Percentiles rank a stretch among this genome's conserved stretches.
These are phyloP conservation scores for Lordiphosa collinella DNA, from an alignment of 1,140 invertebrate species.

Conservation along the genomic window DNA sequence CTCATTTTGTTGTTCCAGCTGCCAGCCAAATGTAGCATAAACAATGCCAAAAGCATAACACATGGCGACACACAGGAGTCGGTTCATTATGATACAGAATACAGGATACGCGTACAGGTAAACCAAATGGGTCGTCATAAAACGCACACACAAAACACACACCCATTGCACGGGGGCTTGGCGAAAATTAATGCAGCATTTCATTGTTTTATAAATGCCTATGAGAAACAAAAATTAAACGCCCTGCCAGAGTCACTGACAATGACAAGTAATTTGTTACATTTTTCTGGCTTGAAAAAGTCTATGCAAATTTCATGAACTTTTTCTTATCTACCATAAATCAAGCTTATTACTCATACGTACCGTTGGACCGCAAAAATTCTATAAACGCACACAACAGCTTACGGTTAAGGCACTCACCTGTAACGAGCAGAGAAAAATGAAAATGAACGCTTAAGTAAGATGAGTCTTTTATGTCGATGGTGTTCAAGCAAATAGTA, in stretches of 20 bases:
- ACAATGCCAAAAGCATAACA: no score
- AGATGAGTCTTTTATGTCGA: constrained; percentile 15
- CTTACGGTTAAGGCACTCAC: constrained; percentile 42
- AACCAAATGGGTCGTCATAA: no score
- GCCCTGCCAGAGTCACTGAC: not conserved
- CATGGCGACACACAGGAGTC: no score
- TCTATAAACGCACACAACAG: constrained; percentile 3
- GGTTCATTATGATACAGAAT: no score
- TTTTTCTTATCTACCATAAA: constrained; percentile 11
- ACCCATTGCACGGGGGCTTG: not conserved
- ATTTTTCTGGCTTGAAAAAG: no score
- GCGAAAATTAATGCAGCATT: constrained; percentile 20
- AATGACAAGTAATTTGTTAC: no score
- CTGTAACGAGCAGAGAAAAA: constrained; percentile 35
- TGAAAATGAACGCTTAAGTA: constrained; percentile 12
- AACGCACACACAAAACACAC: constrained; percentile 10
- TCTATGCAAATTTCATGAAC: constrained; percentile 15
- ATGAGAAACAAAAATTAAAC: constrained; percentile 1
- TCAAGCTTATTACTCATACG: constrained; percentile 47
- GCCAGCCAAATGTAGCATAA: no score
- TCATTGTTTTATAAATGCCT: constrained; percentile 40
- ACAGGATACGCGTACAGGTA: no score
- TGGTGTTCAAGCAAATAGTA: constrained; percentile 7
- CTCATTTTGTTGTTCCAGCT: no score
- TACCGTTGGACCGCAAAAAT: constrained; percentile 34